phyloP scores from a whole-genome alignment of 1,140 invertebrate genomes.

The Batillaria attramentaria region DNA sequence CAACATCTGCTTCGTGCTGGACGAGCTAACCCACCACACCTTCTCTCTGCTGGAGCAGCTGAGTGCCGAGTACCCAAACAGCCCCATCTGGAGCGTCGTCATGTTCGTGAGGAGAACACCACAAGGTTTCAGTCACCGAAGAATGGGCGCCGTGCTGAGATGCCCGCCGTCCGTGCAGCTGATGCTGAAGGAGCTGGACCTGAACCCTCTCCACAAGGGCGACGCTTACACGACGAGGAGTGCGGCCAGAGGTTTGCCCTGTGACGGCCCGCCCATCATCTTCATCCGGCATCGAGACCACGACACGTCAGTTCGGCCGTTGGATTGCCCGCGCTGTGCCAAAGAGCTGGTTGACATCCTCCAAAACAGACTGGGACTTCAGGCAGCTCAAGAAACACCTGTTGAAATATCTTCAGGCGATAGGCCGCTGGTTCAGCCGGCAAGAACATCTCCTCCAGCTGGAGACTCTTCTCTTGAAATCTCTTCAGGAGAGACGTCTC shows the following conservation, averaged over 20 bases:
- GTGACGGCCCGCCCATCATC: constrained; percentile 17
- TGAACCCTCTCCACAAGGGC: neutral
- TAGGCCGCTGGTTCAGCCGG: too few species aligned
- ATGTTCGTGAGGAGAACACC: neutral
- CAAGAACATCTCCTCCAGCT: too few species aligned
- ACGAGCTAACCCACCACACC: neutral
- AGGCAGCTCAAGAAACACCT: too few species aligned
- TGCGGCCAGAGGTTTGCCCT: constrained; percentile 8
- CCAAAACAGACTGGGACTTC: neutral
- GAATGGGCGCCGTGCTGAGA: neutral
- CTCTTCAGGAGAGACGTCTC: too few species aligned
- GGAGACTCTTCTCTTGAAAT: too few species aligned
- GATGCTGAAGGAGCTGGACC: constrained; percentile 2
- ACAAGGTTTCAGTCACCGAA: neutral
- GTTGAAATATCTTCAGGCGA: too few species aligned
- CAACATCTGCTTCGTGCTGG: constrained; percentile 9
- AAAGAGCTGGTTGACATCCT: constrained; percentile 7
- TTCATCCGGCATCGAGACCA: constrained; percentile 2
- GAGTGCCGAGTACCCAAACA: neutral
- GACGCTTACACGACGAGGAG: neutral
- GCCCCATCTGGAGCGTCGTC: constrained; percentile 14
- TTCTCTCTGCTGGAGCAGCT: neutral
- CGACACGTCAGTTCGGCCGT: neutral
- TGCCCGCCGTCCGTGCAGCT: constrained; percentile 22
- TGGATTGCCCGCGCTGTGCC: neutral